phyloP scores from a whole-genome alignment of 2,888 invertebrate genomes.

The Ditula angustiorana region DNA sequence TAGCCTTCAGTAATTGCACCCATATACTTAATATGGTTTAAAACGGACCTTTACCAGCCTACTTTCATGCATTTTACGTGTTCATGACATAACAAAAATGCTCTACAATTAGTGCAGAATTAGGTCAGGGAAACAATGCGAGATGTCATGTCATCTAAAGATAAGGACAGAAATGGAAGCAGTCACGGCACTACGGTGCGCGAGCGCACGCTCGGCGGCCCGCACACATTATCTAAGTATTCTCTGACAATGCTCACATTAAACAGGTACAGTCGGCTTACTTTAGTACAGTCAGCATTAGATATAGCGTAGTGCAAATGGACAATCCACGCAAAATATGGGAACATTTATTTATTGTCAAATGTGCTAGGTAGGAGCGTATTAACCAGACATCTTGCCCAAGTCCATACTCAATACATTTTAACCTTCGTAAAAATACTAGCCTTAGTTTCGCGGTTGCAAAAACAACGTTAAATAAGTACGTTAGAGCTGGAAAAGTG shows the following conservation, averaged over 20 bases:
- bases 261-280: slow-evolving; percentile 41
- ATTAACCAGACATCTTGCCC: no score
- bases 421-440: no score
- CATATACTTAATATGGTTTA: no score
- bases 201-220: slow-evolving; percentile 53
- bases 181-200: slow-evolving; percentile 42
- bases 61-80: background rate
- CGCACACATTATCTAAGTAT: slow-evolving; percentile 49
- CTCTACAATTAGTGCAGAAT: slow-evolving; percentile 22
- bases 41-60: background rate
- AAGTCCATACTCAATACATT: no score
- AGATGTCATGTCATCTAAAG: slow-evolving; percentile 37
- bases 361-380: no score
- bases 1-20: no score
- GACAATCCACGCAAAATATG: no score
- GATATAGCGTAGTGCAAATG: no score
- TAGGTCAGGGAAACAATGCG: slow-evolving; percentile 34
- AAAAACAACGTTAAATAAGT: no score
- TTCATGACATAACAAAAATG: slow-evolving; percentile 26
- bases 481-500: no score
- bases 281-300: background rate
- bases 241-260: slow-evolving; percentile 58
- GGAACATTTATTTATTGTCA: no score
- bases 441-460: no score
- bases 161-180: slow-evolving; percentile 13